These are phyloP conservation scores for Pristionchus arcanus DNA, from an alignment of 2,888 invertebrate genomes.

Conservation along the genomic window DNA sequence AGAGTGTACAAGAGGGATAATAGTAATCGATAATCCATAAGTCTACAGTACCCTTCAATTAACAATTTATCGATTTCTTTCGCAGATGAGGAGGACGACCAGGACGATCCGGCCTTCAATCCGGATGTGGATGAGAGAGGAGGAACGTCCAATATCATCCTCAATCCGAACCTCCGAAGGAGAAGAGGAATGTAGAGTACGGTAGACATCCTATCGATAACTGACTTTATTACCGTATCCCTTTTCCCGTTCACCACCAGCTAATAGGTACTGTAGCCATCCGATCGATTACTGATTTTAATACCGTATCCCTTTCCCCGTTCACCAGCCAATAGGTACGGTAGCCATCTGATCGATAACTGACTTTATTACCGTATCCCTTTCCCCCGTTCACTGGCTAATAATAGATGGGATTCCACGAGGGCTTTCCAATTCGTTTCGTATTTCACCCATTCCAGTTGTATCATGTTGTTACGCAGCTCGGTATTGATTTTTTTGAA, in stretches of 20 bases:
- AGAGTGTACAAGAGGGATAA: too few species aligned
- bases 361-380: background rate
- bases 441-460: conserved; percentile 1
- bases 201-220: background rate
- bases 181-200: conserved; percentile 34
- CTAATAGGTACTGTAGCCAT: too few species aligned
- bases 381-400: background rate
- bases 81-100: conserved; percentile 35
- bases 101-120: conserved; percentile 42
- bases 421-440: conserved; percentile 2
- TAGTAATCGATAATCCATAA: too few species aligned
- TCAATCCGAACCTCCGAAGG: conserved; percentile 56
- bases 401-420: background rate
- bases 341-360: background rate
- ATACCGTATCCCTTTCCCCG: too few species aligned
- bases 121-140: conserved; percentile 48
- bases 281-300: too few species aligned
- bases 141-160: conserved; percentile 53
- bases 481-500: conserved; percentile 1
- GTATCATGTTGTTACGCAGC: conserved; percentile 5
- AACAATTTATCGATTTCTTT: background rate
- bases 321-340: background rate
- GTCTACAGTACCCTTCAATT: too few species aligned
- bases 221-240: background rate
- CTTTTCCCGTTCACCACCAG: too few species aligned